A percentile compares a stretch with the other conserved stretches of the same genome.
Evolutionary conservation across 2,113 vertebrate genomes (phyloP).

Genomic region (Thamnaconus septentrionalis): DNA sequence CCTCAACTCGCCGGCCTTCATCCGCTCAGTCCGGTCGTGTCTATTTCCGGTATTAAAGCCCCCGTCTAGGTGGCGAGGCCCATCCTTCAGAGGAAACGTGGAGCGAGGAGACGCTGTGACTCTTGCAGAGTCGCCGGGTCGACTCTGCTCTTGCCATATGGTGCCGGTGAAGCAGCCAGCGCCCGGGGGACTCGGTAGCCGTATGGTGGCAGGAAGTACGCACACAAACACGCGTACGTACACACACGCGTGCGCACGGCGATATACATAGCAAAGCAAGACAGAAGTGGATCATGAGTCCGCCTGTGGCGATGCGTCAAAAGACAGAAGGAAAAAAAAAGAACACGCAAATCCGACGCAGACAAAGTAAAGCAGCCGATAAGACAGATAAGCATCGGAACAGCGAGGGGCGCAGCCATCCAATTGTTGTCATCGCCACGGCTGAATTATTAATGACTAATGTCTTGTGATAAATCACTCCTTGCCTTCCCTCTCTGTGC

Average conservation of each 20-base stretch:
- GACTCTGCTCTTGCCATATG: constrained; percentile 63
- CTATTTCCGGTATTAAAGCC: background rate
- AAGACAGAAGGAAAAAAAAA: constrained; percentile 1
- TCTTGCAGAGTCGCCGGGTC: constrained; percentile 27
- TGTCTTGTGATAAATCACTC: constrained; percentile 20
- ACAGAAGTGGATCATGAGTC: constrained; percentile 25
- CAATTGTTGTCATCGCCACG: constrained; percentile 16
- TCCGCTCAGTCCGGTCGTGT: background rate
- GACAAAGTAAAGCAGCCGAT: constrained; percentile 28
- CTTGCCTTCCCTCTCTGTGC: constrained; percentile 5
- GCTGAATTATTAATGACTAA: constrained; percentile 11
- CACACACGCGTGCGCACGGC: constrained; percentile 1
- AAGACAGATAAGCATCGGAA: constrained; percentile 39
- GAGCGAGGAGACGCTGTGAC: constrained; percentile 13
- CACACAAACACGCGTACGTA: constrained; percentile 4
- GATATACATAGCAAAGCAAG: constrained; percentile 38
- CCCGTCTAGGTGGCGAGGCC: background rate
- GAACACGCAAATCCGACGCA: constrained; percentile 16
- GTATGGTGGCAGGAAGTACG: constrained; percentile 71
- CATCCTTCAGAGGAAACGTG: constrained; percentile 12
- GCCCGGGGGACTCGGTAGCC: constrained; percentile 56
- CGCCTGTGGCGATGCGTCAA: constrained; percentile 7
- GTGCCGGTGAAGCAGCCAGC: constrained; percentile 52
- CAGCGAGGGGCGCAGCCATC: constrained; percentile 32
- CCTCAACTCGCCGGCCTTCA: background rate